phyloP scores from a whole-genome alignment of 1,140 invertebrate species.

The Lethrus apterus region DNA sequence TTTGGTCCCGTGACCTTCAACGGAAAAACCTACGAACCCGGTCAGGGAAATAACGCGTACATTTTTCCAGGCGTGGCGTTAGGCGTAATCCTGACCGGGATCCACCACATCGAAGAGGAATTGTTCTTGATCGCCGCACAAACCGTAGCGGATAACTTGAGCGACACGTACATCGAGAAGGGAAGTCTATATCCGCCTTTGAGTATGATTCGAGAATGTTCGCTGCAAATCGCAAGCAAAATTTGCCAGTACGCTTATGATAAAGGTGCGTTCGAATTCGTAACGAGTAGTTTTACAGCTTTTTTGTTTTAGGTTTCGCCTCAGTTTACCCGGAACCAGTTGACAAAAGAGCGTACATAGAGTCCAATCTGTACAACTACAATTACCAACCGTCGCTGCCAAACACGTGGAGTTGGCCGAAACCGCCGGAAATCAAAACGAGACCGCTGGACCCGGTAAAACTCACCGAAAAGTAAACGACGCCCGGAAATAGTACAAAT shows the following conservation, averaged over 20 bases:
- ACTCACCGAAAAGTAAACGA: conserved; percentile 4
- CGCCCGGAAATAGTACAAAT: too few relatives aligned
- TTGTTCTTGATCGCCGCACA: conserved; percentile 86
- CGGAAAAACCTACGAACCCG: conserved; percentile 75
- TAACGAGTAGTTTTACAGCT: not conserved
- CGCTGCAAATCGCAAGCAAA: conserved; percentile 76
- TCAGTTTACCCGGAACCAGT: conserved; percentile 79
- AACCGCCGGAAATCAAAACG: conserved; percentile 48
- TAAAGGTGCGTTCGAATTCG: conserved; percentile 52
- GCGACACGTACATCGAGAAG: conserved; percentile 67
- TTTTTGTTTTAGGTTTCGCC: conserved; percentile 59
- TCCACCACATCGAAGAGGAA: conserved; percentile 83
- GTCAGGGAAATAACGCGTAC: conserved; percentile 95
- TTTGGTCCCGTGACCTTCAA: conserved; percentile 73
- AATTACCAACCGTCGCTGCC: conserved; percentile 74
- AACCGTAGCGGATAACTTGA: conserved; percentile 76
- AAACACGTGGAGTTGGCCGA: conserved; percentile 65
- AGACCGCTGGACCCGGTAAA: conserved; percentile 43
- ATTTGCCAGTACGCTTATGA: conserved; percentile 84
- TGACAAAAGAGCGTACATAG: conserved; percentile 63
- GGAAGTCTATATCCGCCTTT: conserved; percentile 94
- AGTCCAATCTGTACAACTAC: conserved; percentile 68
- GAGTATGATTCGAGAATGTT: conserved; percentile 79
- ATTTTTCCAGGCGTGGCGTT: conserved; percentile 92
- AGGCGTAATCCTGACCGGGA: conserved; percentile 78